Evolutionary conservation across 2,113 vertebrate species (phyloP).

Genomic region (Pyxicephalus adspersus): DNA sequence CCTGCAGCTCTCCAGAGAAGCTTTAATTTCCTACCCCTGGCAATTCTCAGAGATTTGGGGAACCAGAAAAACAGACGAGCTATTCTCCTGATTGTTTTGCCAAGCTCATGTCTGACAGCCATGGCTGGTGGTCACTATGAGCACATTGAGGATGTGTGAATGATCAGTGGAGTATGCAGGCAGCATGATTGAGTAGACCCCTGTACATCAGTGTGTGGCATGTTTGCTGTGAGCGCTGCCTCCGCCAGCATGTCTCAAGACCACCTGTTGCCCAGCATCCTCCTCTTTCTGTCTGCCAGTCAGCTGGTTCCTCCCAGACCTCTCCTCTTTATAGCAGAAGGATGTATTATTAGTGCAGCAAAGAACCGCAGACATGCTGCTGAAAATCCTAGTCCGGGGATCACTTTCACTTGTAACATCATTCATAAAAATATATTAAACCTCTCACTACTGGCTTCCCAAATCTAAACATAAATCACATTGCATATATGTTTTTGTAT

Average conservation of each 20-base stretch:
- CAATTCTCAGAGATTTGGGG: conserved; percentile 66
- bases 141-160: conserved; percentile 45
- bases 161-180: conserved; percentile 28
- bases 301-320: conserved; percentile 61
- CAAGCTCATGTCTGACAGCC: conserved; percentile 69
- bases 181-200: conserved; percentile 39
- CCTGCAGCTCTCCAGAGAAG: conserved; percentile 67
- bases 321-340: conserved; percentile 62
- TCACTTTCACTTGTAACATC: conserved; percentile 51
- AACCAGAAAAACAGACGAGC: conserved; percentile 68
- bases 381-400: conserved; percentile 58
- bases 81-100: conserved; percentile 71
- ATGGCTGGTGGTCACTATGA: conserved; percentile 52
- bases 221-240: conserved; percentile 62
- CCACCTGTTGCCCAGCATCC: conserved; percentile 75
- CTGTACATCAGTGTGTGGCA: conserved; percentile 45
- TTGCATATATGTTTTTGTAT: too few relatives aligned
- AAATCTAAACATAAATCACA: too few relatives aligned
- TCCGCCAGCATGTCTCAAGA: conserved; percentile 66
- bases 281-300: conserved; percentile 62
- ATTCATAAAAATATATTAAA: neutral
- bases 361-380: conserved; percentile 63
- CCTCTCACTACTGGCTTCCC: neutral
- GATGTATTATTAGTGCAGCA: conserved; percentile 70
- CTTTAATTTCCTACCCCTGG: conserved; percentile 66